Evolutionary conservation across 2,797 vertebrate species (phyloP).

Genomic region (Protonibea diacanthus): DNA sequence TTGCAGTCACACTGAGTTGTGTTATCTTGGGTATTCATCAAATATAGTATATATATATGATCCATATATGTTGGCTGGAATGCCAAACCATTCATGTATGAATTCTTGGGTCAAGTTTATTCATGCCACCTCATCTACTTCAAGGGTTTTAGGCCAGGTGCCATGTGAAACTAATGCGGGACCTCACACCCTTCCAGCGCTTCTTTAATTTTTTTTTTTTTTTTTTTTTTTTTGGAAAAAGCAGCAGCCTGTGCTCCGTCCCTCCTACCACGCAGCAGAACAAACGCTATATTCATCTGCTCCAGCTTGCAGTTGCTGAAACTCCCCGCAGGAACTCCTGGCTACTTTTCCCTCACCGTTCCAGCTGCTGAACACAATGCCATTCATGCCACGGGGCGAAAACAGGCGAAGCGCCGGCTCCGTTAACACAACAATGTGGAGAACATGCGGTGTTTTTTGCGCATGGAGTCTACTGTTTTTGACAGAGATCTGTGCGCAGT

Average conservation of each 20-base stretch:
- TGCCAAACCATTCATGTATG: conserved; percentile 27
- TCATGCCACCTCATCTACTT: conserved; percentile 39
- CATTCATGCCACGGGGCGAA: conserved; percentile 76
- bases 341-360: conserved; percentile 63
- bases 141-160: conserved; percentile 49
- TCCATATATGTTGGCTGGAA: conserved; percentile 8
- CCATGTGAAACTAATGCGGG: conserved; percentile 25
- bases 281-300: conserved; percentile 90
- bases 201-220: conserved; percentile 40
- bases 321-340: conserved; percentile 82
- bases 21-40: background rate
- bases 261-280: conserved; percentile 85
- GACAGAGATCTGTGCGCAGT: conserved; percentile 76
- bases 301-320: conserved; percentile 79
- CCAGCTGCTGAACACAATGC: conserved; percentile 68
- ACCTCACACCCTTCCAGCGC: conserved; percentile 43
- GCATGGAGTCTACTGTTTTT: conserved; percentile 80
- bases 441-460: conserved; percentile 77
- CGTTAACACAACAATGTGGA: conserved; percentile 80
- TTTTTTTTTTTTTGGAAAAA: conserved; percentile 8
- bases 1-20: background rate
- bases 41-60: background rate
- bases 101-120: conserved; percentile 65
- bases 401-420: conserved; percentile 69
- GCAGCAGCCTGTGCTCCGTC: conserved; percentile 69